A percentile compares a stretch with the other conserved stretches of the same genome.
These are phyloP conservation scores for Sternotherus odoratus DNA, from an alignment of 2,797 vertebrate genomes.

Conservation along the genomic window DNA sequence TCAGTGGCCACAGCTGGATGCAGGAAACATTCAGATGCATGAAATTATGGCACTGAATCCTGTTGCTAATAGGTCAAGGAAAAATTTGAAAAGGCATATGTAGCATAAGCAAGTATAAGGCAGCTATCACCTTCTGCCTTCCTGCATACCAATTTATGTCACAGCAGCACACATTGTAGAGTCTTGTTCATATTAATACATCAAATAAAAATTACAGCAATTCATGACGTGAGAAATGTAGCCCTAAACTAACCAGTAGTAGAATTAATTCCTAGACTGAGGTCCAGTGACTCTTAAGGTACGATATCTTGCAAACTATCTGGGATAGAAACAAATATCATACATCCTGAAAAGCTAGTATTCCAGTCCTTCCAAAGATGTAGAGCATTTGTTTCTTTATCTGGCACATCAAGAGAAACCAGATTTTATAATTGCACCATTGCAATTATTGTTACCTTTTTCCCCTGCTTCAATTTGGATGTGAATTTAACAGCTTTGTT, in stretches of 20 bases:
- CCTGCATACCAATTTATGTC: background rate
- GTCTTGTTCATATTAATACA: background rate
- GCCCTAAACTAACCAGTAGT: background rate
- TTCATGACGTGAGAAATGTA: background rate
- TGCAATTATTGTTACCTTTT: background rate
- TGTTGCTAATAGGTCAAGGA: background rate
- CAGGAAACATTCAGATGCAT: constrained; percentile 41
- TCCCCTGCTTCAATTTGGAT: background rate
- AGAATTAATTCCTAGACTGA: background rate
- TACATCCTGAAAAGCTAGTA: background rate
- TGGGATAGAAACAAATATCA: background rate
- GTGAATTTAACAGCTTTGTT: background rate
- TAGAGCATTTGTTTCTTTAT: background rate
- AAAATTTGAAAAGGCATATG: background rate
- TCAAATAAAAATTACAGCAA: background rate
- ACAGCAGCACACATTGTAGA: background rate
- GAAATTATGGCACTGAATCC: background rate
- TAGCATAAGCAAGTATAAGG: background rate
- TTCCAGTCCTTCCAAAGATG: background rate
- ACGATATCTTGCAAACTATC: background rate
- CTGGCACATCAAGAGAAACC: fast-evolving
- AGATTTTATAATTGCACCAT: background rate
- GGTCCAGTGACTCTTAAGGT: background rate
- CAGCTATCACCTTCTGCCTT: background rate
- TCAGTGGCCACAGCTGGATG: constrained; percentile 59